A percentile compares a stretch with the other conserved stretches of the same genome.
These are phyloP conservation scores for Eupithecia dodoneata DNA, from an alignment of 2,888 invertebrate species.

Conservation along the genomic window DNA sequence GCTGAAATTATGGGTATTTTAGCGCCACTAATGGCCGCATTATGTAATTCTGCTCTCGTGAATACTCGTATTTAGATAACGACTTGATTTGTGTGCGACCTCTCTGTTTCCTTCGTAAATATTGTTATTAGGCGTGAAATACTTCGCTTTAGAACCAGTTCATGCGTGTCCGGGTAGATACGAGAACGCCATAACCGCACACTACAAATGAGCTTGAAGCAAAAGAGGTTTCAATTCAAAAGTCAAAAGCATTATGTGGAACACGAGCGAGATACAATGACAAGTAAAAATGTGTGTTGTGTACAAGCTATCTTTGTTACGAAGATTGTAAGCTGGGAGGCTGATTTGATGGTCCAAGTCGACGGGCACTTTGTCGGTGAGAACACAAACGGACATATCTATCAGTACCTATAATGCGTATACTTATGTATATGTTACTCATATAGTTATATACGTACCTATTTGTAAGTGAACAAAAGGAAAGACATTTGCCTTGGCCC, in stretches of 20 bases:
- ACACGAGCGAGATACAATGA: slow-evolving; percentile 42
- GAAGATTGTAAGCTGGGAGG: slow-evolving; percentile 55
- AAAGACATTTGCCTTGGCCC: slow-evolving; percentile 21
- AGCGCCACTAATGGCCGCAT: slow-evolving; percentile 39
- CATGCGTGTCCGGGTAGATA: slow-evolving; percentile 2
- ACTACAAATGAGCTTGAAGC: slow-evolving; percentile 25
- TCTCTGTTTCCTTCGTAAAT: slow-evolving; percentile 35
- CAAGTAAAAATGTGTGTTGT: slow-evolving; percentile 34
- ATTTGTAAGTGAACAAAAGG: slow-evolving; percentile 31
- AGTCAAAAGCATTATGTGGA: slow-evolving; percentile 28
- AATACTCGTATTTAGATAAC: slow-evolving; percentile 38
- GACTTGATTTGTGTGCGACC: slow-evolving; percentile 32
- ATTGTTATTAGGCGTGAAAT: slow-evolving; percentile 31
- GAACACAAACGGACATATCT: slow-evolving; percentile 35
- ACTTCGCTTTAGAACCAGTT: slow-evolving; percentile 24
- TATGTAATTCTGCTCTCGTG: slow-evolving; percentile 42
- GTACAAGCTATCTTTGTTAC: slow-evolving; percentile 42
- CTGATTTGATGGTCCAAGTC: slow-evolving; percentile 73
- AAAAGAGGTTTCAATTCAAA: slow-evolving; percentile 33
- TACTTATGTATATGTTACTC: background rate
- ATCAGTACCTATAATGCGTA: slow-evolving; percentile 20
- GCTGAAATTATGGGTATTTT: slow-evolving; percentile 46
- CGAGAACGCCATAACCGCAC: slow-evolving; percentile 17
- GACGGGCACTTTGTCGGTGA: slow-evolving; percentile 72
- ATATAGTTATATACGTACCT: background rate